A percentile compares a stretch with the other conserved stretches of the same genome.
These are phyloP conservation scores for Stenchaetothrips biformis DNA, from an alignment of 2,888 invertebrate species.

Conservation along the genomic window DNA sequence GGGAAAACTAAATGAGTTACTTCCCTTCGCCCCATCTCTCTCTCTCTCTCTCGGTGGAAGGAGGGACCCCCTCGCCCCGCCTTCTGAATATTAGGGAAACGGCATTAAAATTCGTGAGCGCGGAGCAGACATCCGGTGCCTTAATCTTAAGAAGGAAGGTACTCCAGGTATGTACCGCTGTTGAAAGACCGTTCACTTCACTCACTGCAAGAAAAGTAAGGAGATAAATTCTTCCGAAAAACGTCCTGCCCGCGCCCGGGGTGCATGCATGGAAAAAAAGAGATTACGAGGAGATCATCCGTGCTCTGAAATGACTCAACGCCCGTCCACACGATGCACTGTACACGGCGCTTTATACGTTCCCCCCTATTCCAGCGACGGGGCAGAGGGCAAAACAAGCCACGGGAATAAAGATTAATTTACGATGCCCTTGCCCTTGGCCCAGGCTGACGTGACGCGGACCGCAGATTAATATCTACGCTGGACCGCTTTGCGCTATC, in stretches of 20 bases:
- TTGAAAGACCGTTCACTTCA: too few relatives aligned
- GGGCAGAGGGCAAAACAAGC: not conserved
- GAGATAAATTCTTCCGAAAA: too few relatives aligned
- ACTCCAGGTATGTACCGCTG: too few relatives aligned
- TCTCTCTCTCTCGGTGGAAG: too few relatives aligned
- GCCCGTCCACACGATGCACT: not conserved
- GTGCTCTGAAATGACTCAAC: too few relatives aligned
- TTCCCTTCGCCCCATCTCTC: not conserved
- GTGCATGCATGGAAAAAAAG: too few relatives aligned
- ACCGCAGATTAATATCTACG: not conserved
- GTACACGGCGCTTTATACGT: not conserved
- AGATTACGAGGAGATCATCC: too few relatives aligned
- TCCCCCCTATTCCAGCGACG: not conserved
- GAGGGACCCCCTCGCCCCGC: not conserved
- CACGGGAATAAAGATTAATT: not conserved
- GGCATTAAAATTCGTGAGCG: not conserved
- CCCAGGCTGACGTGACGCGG: not conserved
- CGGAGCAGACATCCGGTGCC: not conserved
- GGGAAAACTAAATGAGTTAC: not conserved
- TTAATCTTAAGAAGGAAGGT: too few relatives aligned
- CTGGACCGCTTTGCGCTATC: not conserved
- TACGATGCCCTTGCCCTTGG: not conserved
- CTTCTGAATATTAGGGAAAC: constrained; percentile 15
- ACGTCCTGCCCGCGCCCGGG: too few relatives aligned
- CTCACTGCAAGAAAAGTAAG: too few relatives aligned